A percentile compares a stretch with the other conserved stretches of the same genome.
Conservation (phyloP, 2,113 vertebrate genomes). For the Xenus cinereus region DNA sequence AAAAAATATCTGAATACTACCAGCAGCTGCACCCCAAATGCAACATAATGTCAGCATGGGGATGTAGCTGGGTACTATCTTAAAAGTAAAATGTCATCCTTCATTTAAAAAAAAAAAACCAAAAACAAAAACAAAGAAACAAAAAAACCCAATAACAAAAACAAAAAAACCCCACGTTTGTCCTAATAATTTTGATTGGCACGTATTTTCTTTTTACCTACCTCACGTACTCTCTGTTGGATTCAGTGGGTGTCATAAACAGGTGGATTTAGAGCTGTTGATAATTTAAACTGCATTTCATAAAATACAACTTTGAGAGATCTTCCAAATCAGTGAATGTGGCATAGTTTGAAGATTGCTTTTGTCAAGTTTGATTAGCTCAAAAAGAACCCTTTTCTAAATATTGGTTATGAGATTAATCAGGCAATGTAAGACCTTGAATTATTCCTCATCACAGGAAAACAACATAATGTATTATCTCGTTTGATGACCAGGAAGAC, state of each 20-base stretch:
- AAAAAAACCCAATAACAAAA: not conserved
- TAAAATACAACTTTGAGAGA: conserved; percentile 50
- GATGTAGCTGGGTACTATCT: not conserved
- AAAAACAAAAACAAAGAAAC: too few species aligned
- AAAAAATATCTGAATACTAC: not conserved
- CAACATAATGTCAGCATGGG: not conserved
- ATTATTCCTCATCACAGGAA: conserved; percentile 53
- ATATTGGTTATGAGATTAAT: conserved; percentile 66
- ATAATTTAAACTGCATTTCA: conserved; percentile 61
- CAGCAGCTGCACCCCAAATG: not conserved
- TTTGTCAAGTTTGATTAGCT: conserved; percentile 68
- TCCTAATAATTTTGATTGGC: not conserved
- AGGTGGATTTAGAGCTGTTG: conserved; percentile 40
- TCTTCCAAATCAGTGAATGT: conserved; percentile 48
- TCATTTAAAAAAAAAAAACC: not conserved
- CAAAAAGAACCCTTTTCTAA: conserved; percentile 64
- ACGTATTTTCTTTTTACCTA: not conserved
- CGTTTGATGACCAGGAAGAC: not conserved
- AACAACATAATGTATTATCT: conserved; percentile 20
- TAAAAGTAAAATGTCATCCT: not conserved
- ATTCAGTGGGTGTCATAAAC: not conserved
- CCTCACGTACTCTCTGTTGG: not conserved
- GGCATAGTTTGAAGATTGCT: conserved; percentile 64
- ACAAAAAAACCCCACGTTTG: not conserved
- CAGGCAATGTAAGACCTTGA: conserved; percentile 47